phyloP scores from a whole-genome alignment of 2,797 vertebrate genomes.

The Thalassophryne amazonica region DNA sequence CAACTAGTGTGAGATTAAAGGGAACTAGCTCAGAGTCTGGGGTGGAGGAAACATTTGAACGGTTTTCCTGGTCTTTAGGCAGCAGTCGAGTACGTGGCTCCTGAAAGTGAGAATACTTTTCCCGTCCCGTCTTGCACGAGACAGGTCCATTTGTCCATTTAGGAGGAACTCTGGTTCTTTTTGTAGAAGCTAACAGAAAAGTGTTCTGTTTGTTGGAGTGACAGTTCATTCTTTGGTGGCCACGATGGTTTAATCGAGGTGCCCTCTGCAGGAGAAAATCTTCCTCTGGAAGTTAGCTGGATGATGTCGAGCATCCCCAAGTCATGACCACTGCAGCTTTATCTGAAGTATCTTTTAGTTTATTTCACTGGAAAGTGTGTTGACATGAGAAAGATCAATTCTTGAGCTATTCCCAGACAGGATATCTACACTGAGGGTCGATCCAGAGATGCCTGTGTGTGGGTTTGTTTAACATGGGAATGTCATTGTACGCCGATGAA shows the following conservation, averaged over 20 bases:
- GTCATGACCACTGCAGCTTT: neutral
- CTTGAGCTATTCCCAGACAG: too few relatives aligned
- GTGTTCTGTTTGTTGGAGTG: conserved; percentile 56
- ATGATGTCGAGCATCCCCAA: neutral
- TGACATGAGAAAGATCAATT: too few relatives aligned
- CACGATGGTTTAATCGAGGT: conserved; percentile 21
- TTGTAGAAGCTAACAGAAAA: conserved; percentile 69
- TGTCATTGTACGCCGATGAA: too few relatives aligned
- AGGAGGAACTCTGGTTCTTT: conserved; percentile 61
- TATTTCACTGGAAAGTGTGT: neutral
- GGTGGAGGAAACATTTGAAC: conserved; percentile 64
- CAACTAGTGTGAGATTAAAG: conserved; percentile 70
- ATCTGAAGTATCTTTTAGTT: neutral
- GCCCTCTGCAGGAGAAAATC: conserved; percentile 10
- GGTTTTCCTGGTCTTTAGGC: conserved; percentile 61
- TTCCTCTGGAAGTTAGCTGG: neutral
- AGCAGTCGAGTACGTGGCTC: conserved; percentile 39
- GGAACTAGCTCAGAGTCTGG: conserved; percentile 58
- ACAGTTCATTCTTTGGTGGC: conserved; percentile 36
- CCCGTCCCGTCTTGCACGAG: conserved; percentile 45
- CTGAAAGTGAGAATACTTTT: conserved; percentile 64
- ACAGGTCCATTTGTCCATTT: conserved; percentile 80
- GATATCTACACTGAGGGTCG: too few relatives aligned
- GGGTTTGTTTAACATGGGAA: too few relatives aligned
- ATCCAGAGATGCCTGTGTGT: too few relatives aligned